Conservation (phyloP, 2,888 invertebrate genomes). For the Rhamnusium bicolor region DNA sequence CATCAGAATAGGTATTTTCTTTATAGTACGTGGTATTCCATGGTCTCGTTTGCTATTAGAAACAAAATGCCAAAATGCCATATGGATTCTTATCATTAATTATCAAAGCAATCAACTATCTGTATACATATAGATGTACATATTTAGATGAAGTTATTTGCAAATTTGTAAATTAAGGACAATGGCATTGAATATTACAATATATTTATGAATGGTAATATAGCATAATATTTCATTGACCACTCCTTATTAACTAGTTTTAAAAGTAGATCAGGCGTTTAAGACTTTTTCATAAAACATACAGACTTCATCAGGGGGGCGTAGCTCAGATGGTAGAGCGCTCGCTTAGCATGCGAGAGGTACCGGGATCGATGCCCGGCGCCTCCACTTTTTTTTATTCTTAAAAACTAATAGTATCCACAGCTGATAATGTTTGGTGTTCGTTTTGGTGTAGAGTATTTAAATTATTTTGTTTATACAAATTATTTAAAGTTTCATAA, state of each 20-base stretch:
- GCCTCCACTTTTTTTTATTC: constrained; percentile 61
- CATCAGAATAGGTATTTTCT: no score
- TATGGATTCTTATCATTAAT: no score
- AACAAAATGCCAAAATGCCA: no score
- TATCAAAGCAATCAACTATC: no score
- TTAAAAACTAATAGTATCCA: no score
- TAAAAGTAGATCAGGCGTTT: neutral
- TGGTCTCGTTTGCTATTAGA: no score
- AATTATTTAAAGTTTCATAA: no score
- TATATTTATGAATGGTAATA: neutral
- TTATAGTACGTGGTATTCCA: no score
- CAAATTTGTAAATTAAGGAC: neutral
- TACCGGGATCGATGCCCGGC: constrained; percentile 74
- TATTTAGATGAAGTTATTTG: neutral
- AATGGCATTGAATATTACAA: neutral
- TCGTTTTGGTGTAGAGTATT: no score
- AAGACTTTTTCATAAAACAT: neutral
- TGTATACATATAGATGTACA: no score
- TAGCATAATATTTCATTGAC: neutral
- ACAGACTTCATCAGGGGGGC: constrained; percentile 54
- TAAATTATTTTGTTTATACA: no score
- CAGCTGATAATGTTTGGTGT: no score
- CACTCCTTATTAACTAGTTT: neutral
- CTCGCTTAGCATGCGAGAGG: constrained; percentile 73
- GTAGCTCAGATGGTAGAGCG: constrained; percentile 68